Conservation (phyloP, 2,888 invertebrate genomes). For the Clunio marinus region DNA sequence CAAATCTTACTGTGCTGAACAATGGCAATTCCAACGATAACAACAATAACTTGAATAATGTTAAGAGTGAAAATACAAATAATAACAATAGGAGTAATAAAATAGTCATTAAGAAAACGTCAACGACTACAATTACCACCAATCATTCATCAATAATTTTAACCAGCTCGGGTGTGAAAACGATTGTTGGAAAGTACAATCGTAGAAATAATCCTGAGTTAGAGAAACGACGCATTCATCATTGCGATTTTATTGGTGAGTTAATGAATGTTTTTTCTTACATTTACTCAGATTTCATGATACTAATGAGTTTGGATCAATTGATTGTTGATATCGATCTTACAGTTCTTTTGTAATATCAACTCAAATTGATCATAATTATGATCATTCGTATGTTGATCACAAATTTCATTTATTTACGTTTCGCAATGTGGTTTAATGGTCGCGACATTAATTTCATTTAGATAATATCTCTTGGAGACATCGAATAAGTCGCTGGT, state of each 20-base stretch:
- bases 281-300: background rate
- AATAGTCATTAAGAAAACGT: conserved; percentile 41
- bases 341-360: background rate
- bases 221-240: conserved; percentile 92
- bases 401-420: conserved; percentile 13
- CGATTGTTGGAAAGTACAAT: conserved; percentile 69
- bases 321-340: too few species aligned
- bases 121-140: conserved; percentile 46
- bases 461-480: background rate
- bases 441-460: background rate
- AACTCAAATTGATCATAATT: background rate
- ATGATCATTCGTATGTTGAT: background rate
- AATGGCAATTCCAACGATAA: conserved; percentile 40
- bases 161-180: conserved; percentile 50
- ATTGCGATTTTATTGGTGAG: conserved; percentile 91
- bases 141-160: conserved; percentile 43
- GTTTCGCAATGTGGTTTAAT: background rate
- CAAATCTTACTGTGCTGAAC: conserved; percentile 24
- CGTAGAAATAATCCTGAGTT: conserved; percentile 93
- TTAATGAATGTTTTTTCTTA: conserved; percentile 38
- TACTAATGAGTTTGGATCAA: too few species aligned
- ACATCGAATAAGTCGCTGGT: too few species aligned
- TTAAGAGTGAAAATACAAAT: conserved; percentile 37
- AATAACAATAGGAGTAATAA: conserved; percentile 40
- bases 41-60: conserved; percentile 33